These are phyloP conservation scores for Columba janthina DNA, from an alignment of 2,113 vertebrate species.

Conservation along the genomic window DNA sequence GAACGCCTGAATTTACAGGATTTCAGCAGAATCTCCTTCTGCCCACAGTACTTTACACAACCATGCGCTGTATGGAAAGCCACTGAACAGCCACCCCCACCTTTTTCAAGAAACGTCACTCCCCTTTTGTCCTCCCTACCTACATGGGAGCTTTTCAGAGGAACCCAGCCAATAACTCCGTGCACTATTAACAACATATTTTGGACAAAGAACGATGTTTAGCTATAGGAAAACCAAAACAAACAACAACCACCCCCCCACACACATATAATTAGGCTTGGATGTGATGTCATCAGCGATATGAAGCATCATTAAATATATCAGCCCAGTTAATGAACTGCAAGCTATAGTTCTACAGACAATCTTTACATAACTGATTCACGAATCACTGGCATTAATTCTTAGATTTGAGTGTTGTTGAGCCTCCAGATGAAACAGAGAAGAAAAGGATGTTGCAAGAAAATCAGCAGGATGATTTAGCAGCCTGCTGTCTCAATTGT, in stretches of 20 bases:
- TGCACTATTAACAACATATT: not conserved
- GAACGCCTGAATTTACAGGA: not conserved
- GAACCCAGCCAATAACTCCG: not conserved
- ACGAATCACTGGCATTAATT: not conserved
- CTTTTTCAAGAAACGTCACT: not conserved
- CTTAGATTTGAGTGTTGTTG: not conserved
- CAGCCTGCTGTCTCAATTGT: not conserved
- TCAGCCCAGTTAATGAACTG: not conserved
- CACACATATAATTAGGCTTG: not conserved
- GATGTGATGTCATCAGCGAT: not conserved
- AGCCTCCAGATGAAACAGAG: not conserved
- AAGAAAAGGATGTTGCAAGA: constrained; percentile 18
- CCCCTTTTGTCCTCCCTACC: not conserved
- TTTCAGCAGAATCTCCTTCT: constrained; percentile 3
- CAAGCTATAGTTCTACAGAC: not conserved
- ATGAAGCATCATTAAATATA: not conserved
- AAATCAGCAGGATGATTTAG: constrained; percentile 16
- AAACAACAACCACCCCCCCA: not conserved
- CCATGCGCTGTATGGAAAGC: not conserved
- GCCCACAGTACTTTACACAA: not conserved
- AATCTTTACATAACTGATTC: not conserved
- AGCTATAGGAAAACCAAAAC: not conserved
- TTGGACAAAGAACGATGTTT: not conserved
- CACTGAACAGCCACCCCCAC: not conserved
- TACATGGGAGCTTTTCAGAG: not conserved